Percentiles rank a stretch among this genome's conserved stretches.
Conservation (phyloP, 2,113 vertebrate genomes). For the Pelobates fuscus region DNA sequence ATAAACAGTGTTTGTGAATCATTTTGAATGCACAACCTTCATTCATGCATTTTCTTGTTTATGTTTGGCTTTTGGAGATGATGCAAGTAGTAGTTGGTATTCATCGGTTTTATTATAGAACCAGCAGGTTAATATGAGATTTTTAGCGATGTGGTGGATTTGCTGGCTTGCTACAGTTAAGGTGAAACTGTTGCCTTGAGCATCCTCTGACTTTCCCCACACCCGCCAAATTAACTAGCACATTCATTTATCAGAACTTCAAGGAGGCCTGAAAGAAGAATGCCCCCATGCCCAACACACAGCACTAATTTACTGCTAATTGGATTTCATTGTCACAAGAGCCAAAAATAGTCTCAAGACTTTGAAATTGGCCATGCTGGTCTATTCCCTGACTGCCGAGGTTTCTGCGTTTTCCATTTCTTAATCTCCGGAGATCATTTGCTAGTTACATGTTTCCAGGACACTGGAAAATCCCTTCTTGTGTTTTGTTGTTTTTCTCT, state of each 20-base stretch:
- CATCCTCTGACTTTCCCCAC: background rate
- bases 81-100: background rate
- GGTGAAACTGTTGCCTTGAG: background rate
- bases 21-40: too few species aligned
- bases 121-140: conserved; percentile 5
- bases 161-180: background rate
- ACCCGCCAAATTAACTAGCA: conserved; percentile 12
- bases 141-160: background rate
- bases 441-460: conserved; percentile 4
- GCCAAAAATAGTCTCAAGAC: conserved; percentile 27
- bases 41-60: too few species aligned
- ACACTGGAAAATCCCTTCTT: background rate
- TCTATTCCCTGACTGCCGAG: background rate
- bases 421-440: background rate
- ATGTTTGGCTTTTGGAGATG: too few species aligned
- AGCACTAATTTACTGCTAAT: conserved; percentile 32
- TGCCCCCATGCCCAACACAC: background rate
- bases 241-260: conserved; percentile 12
- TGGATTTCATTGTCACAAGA: conserved; percentile 35
- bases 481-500: background rate
- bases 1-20: too few species aligned
- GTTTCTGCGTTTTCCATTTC: too few species aligned
- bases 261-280: conserved; percentile 27
- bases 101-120: background rate
- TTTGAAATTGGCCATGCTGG: conserved; percentile 10